Base-by-base conservation (phyloP, 2,888 invertebrate species). In the Platycnemis pennipes region DNA sequence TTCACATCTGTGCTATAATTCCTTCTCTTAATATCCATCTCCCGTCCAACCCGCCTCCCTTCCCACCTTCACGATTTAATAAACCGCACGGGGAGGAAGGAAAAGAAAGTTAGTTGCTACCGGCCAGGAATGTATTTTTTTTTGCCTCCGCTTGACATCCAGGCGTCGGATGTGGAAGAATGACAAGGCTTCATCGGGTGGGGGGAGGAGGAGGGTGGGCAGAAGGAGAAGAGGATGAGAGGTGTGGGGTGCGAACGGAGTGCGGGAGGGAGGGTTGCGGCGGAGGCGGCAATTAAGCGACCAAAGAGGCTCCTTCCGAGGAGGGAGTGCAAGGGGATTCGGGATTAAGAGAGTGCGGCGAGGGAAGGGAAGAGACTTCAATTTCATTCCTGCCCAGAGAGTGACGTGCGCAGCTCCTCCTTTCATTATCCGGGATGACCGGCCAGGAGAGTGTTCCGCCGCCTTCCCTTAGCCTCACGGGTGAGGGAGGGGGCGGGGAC, bases 351-450 rank as follows among this genome's bases (percentile, higher is more conserved):
- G 87, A 16, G 26, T 44, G 37, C 16, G 42, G 44, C 16, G 86
- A 19, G 86, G 22, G 8, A 42, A 8, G 31, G 88, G 37, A 56
- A 56, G 53, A 56, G 37, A 89, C 89, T 89, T 89, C 89, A 53
- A 53, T 89, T 89, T 89, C 89, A 37, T 89, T 56, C 53, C 49
- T 16, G 77, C 11, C 31, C 77, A 13, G 77, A 37, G 77, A 77
- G 77, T 37, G 77, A 37, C 31, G 37, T 13, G 45, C 46, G 87
- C 2, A n/a, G 89, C 89, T 53, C 37, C 31, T 37, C 88, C 89
- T 89, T 89, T 37, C 89, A 89, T 89, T 89, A 89, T 56, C 53
- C 89, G 53, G n/a, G 87, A 87, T 87, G n/a, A n/a, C 45, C 45
- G 87, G 86, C 86, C n/a, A 46, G 77, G 77, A 87, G 45, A 26